Conservation (phyloP, 2,888 invertebrate genomes). For the Plemyria rubiginata region DNA sequence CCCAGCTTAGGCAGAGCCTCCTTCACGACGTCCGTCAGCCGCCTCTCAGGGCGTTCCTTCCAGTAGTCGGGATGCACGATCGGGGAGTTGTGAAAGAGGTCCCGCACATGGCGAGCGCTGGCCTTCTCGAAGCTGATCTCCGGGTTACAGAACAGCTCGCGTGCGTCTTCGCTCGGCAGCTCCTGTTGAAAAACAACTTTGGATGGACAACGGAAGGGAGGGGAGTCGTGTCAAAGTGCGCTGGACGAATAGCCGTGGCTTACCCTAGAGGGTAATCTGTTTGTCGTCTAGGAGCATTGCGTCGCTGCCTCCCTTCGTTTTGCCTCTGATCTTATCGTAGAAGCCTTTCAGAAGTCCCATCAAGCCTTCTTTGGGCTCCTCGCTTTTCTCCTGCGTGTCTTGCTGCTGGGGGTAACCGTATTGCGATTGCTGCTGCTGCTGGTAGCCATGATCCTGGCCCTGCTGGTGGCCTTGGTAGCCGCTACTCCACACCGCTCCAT, state of each 20-base stretch:
- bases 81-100: conserved; percentile 65
- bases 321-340: conserved; percentile 56
- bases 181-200: conserved; percentile 73
- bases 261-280: conserved; percentile 33
- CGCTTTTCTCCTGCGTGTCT: conserved; percentile 26
- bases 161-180: conserved; percentile 52
- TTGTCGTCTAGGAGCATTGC: conserved; percentile 48
- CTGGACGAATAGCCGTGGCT: conserved; percentile 64
- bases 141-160: conserved; percentile 50
- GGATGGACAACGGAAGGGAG: conserved; percentile 40
- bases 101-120: conserved; percentile 44
- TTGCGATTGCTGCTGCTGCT: conserved; percentile 30
- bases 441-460: conserved; percentile 29
- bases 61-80: conserved; percentile 71
- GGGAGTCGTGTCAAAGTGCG: conserved; percentile 61
- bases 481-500: conserved; percentile 52
- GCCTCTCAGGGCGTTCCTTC: conserved; percentile 57
- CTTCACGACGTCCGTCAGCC: conserved; percentile 44
- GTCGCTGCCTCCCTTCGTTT: conserved; percentile 52
- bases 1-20: conserved; percentile 63
- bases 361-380: conserved; percentile 51
- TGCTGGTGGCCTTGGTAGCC: conserved; percentile 31
- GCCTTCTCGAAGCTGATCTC: conserved; percentile 40
- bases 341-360: conserved; percentile 64
- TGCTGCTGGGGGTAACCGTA: conserved; percentile 32